These are phyloP conservation scores for Lepidocyrtoides sp. DNA, from an alignment of 2,888 invertebrate species.

Conservation along the genomic window DNA sequence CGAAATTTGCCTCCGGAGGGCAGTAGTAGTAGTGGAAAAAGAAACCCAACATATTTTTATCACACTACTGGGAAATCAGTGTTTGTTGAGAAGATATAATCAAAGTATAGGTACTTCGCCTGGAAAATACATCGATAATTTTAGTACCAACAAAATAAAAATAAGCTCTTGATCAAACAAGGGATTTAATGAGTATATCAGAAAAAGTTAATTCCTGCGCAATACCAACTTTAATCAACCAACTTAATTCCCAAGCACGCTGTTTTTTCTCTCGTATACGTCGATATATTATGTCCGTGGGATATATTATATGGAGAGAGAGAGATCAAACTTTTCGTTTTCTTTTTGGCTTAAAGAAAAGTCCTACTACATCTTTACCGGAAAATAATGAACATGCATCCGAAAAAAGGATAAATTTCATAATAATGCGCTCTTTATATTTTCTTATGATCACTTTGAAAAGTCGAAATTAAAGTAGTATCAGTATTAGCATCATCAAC, in stretches of 20 bases:
- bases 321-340: constrained; percentile 10
- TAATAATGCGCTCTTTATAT: no score
- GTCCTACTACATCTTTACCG: not conserved
- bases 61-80: constrained; percentile 25
- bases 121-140: not conserved
- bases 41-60: not conserved
- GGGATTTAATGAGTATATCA: constrained; percentile 26
- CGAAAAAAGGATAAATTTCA: no score
- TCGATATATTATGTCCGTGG: not conserved
- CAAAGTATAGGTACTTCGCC: not conserved
- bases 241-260: constrained; percentile 40
- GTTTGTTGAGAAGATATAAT: not conserved
- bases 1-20: no score
- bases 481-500: no score
- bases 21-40: not conserved
- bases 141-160: not conserved
- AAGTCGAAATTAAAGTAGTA: no score
- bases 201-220: constrained; percentile 29
- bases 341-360: not conserved
- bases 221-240: constrained; percentile 39
- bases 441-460: no score
- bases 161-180: constrained; percentile 27
- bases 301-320: no score
- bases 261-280: not conserved
- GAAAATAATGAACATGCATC: not conserved